Conservation (phyloP, 1,140 invertebrate genomes). For the Brachionus sp. region DNA sequence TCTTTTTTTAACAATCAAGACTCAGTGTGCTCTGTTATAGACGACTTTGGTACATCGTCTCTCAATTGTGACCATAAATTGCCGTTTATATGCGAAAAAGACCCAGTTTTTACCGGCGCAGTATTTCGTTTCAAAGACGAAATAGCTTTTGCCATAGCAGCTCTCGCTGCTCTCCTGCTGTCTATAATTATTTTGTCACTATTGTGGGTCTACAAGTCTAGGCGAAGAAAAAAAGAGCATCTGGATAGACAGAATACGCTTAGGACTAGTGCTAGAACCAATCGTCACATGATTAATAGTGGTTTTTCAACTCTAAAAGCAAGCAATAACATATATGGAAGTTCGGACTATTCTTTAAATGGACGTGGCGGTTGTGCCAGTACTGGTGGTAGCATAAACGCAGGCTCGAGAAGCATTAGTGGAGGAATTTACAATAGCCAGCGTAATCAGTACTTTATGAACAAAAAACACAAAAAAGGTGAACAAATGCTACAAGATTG, state of each 20-base stretch:
- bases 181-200: not conserved
- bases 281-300: slow-evolving; percentile 33
- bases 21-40: slow-evolving; percentile 18
- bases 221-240: slow-evolving; percentile 24
- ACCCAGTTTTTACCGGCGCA: slow-evolving; percentile 33
- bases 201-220: slow-evolving; percentile 7
- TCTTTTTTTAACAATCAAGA: not conserved
- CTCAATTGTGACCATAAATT: not conserved
- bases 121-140: slow-evolving; percentile 36
- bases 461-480: slow-evolving; percentile 8
- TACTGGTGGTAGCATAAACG: not conserved
- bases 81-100: slow-evolving; percentile 40
- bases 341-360: not conserved
- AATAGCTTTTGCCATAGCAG: slow-evolving; percentile 9
- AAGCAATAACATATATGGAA: not conserved
- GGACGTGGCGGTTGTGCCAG: not conserved
- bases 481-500: not conserved
- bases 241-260: slow-evolving; percentile 30
- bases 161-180: not conserved
- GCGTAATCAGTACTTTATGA: slow-evolving; percentile 36
- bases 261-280: slow-evolving; percentile 1
- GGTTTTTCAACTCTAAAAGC: slow-evolving; percentile 1
- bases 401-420: not conserved
- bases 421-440: slow-evolving; percentile 41
- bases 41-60: slow-evolving; percentile 3